Evolutionary conservation across 1,140 invertebrate species (phyloP).

Genomic region (Arion vulgaris): DNA sequence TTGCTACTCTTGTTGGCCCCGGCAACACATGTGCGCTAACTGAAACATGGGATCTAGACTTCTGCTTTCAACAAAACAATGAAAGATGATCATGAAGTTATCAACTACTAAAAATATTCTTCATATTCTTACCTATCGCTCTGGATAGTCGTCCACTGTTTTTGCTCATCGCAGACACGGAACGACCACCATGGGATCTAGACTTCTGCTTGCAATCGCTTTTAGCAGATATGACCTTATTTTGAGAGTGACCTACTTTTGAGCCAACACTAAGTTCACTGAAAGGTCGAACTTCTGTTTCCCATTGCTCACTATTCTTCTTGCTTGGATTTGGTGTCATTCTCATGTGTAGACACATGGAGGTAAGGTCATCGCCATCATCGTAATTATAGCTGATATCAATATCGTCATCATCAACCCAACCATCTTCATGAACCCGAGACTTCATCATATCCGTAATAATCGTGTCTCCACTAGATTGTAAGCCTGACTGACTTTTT

Average conservation of each 20-base stretch:
- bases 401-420: slow-evolving; percentile 22
- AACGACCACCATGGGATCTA: background rate
- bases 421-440: slow-evolving; percentile 29
- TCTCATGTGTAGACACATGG: background rate
- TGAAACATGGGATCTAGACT: no score
- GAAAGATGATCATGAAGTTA: no score
- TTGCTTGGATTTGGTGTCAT: background rate
- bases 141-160: slow-evolving; percentile 20
- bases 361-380: slow-evolving; percentile 8
- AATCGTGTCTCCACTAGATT: background rate
- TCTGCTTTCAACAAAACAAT: no score
- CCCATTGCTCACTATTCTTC: slow-evolving; percentile 20
- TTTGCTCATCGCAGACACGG: background rate
- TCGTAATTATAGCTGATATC: slow-evolving; percentile 14
- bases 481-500: background rate
- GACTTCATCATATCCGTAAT: slow-evolving; percentile 17
- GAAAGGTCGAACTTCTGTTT: slow-evolving; percentile 43
- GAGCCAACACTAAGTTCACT: slow-evolving; percentile 4
- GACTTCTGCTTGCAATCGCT: background rate
- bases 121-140: background rate
- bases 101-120: no score
- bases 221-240: slow-evolving; percentile 14
- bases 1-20: no score
- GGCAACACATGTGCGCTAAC: no score
- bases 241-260: background rate